phyloP scores from a whole-genome alignment of 2,888 invertebrate genomes.

The Sarcophaga subvicina region DNA sequence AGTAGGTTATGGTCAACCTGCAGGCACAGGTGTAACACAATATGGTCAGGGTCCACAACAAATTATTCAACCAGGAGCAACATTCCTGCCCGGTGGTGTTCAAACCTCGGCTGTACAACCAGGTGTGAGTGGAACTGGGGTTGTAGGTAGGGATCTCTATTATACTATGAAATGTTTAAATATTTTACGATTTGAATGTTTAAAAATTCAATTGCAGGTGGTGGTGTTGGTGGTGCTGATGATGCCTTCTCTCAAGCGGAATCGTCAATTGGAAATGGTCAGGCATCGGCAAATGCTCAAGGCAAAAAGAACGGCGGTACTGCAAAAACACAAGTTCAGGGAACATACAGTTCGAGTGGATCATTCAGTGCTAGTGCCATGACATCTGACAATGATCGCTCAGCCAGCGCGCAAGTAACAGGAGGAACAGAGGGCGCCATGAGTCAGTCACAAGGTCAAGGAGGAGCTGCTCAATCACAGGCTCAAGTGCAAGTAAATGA shows the following conservation, averaged over 20 bases:
- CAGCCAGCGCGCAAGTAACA: conserved; percentile 85
- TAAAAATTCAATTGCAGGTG: conserved; percentile 55
- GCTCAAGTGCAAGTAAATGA: conserved; percentile 89
- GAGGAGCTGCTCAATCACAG: conserved; percentile 89
- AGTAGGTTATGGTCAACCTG: conserved; percentile 41
- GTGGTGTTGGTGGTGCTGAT: conserved; percentile 81
- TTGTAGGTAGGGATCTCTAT: conserved; percentile 50
- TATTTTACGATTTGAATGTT: conserved; percentile 60
- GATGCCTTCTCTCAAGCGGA: conserved; percentile 89
- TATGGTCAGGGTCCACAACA: conserved; percentile 64
- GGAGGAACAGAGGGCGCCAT: conserved; percentile 89
- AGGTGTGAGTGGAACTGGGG: conserved; percentile 39
- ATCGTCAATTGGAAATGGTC: conserved; percentile 84
- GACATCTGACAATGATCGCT: conserved; percentile 88
- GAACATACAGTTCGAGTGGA: conserved; percentile 89
- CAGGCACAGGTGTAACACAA: conserved; percentile 40
- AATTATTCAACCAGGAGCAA: conserved; percentile 52
- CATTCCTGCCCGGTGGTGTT: conserved; percentile 58
- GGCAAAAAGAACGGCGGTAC: conserved; percentile 89
- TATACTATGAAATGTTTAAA: neutral
- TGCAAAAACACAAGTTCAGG: conserved; percentile 92
- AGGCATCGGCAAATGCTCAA: conserved; percentile 89
- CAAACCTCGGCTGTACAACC: conserved; percentile 49
- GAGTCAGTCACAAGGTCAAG: conserved; percentile 89
- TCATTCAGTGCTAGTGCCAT: conserved; percentile 92